Evolutionary conservation across 1,140 invertebrate species (phyloP).

Genomic region (Trachymyrmex septentrionalis): DNA sequence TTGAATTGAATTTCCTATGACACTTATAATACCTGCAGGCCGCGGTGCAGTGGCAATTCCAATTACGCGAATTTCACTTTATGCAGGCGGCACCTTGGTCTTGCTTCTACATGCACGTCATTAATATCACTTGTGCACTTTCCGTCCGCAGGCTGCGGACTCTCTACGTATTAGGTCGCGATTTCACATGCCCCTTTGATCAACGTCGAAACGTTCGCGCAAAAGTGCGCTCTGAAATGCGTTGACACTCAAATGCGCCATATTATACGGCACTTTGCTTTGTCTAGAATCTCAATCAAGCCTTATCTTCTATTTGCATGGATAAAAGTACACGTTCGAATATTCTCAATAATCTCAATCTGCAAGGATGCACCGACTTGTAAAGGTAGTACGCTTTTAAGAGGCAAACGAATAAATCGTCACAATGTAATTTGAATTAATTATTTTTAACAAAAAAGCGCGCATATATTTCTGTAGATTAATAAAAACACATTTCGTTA

Average conservation of each 20-base stretch:
- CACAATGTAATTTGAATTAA: not conserved
- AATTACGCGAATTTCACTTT: constrained; percentile 67
- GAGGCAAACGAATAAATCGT: not conserved
- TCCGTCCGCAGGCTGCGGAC: constrained; percentile 25
- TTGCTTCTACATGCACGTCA: constrained; percentile 25
- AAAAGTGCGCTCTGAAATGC: constrained; percentile 52
- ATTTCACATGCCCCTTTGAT: constrained; percentile 62
- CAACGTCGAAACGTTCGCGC: constrained; percentile 41
- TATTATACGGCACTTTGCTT: constrained; percentile 48
- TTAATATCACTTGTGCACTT: constrained; percentile 51
- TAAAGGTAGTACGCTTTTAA: not conserved
- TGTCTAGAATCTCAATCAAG: constrained; percentile 7
- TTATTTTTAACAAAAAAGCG: not conserved
- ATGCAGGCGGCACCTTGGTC: constrained; percentile 43
- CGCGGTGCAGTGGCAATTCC: constrained; percentile 59
- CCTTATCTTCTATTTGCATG: constrained; percentile 4
- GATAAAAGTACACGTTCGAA: constrained; percentile 20
- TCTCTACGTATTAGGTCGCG: constrained; percentile 66
- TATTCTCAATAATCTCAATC: not conserved
- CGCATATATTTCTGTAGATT: not conserved
- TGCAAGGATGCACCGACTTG: not conserved
- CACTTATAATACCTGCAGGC: constrained; percentile 62
- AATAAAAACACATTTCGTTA: not conserved
- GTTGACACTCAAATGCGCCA: constrained; percentile 15
- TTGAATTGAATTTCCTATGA: constrained; percentile 57